These are phyloP conservation scores for Sogatella furcifera DNA, from an alignment of 1,140 invertebrate genomes.

Conservation along the genomic window DNA sequence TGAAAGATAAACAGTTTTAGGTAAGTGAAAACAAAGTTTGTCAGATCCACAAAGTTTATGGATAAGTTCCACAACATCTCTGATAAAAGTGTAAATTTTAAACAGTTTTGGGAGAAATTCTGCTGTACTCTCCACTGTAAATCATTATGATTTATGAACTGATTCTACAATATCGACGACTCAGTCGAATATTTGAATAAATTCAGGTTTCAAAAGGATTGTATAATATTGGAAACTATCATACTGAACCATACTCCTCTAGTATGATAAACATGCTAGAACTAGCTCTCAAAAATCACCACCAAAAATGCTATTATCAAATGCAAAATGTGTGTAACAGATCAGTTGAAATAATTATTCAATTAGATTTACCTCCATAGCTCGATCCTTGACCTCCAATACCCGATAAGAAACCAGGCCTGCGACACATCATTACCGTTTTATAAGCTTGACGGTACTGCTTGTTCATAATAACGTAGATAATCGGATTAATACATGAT, in stretches of 20 bases:
- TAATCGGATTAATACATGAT: constrained; percentile 44
- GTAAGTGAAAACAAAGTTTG: too few relatives aligned
- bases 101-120: too few relatives aligned
- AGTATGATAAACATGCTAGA: not conserved
- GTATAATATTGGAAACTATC: too few relatives aligned
- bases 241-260: not conserved
- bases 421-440: constrained; percentile 32
- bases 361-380: constrained; percentile 19
- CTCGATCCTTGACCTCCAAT: constrained; percentile 17
- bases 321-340: not conserved
- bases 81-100: too few relatives aligned
- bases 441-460: constrained; percentile 44
- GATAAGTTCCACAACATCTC: too few relatives aligned
- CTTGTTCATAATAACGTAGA: constrained; percentile 48
- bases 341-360: not conserved
- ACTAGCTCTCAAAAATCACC: not conserved
- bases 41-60: too few relatives aligned
- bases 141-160: too few relatives aligned
- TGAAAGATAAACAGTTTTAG: too few relatives aligned
- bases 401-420: constrained; percentile 17
- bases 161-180: too few relatives aligned
- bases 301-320: not conserved
- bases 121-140: too few relatives aligned
- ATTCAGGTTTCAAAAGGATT: too few relatives aligned
- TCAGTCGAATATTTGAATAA: too few relatives aligned